These are phyloP conservation scores for Parazoanthus swiftii DNA, from an alignment of 92 coral and sea anemone genomes.

Conservation along the genomic window DNA sequence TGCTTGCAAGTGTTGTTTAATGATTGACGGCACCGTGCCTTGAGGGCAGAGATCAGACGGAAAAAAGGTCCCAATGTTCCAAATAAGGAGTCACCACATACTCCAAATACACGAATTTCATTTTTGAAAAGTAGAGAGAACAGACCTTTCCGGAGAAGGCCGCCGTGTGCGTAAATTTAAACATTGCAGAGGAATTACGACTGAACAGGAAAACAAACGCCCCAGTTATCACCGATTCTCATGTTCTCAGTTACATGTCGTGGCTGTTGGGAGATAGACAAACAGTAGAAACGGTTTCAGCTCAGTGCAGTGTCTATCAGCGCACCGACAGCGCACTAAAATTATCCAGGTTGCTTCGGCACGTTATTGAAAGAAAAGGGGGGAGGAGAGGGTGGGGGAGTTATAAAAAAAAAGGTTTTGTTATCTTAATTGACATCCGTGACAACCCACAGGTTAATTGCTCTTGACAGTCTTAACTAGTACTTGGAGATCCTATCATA, in stretches of 20 bases:
- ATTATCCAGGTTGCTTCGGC: background rate
- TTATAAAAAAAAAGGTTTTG: background rate
- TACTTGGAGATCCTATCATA: background rate
- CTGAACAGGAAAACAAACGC: background rate
- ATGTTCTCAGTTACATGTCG: background rate
- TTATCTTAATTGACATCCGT: background rate
- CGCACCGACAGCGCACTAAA: slow-evolving; percentile 2
- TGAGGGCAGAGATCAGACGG: slow-evolving; percentile 18
- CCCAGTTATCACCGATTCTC: background rate
- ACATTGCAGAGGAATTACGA: background rate
- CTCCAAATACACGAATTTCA: background rate
- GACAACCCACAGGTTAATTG: slow-evolving; percentile 3
- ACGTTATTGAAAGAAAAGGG: background rate
- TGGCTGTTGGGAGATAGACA: slow-evolving; percentile 14
- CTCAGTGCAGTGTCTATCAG: slow-evolving; percentile 28
- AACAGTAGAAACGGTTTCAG: slow-evolving; percentile 25
- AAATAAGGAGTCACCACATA: slow-evolving; percentile 5
- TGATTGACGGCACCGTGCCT: background rate
- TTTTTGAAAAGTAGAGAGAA: background rate
- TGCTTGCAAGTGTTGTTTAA: slow-evolving; percentile 9
- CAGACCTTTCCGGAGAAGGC: background rate
- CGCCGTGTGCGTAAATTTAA: background rate
- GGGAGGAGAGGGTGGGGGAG: slow-evolving; percentile 36
- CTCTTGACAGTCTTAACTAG: background rate
- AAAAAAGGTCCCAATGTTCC: slow-evolving; percentile 29